Conservation (phyloP, 2,113 vertebrate species). For the Mellivora capensis region DNA sequence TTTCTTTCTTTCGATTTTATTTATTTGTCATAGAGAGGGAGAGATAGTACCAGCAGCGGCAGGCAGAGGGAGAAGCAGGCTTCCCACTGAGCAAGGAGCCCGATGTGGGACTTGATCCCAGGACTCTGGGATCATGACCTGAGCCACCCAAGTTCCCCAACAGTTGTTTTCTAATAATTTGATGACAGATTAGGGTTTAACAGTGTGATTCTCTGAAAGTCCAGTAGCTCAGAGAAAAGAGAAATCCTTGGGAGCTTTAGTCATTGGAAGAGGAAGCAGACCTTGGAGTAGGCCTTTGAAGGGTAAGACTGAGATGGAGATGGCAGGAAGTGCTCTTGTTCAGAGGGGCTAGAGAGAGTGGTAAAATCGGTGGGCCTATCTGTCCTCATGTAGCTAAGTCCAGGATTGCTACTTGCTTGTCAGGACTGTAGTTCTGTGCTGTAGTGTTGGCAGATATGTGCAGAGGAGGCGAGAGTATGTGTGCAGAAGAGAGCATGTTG, state of each 20-base stretch:
- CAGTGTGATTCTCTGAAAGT: background rate
- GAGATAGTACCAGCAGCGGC: too few relatives aligned
- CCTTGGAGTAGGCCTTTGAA: background rate
- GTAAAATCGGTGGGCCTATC: background rate
- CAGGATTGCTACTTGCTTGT: background rate
- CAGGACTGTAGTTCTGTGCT: background rate
- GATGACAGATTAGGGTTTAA: background rate
- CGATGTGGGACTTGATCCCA: too few relatives aligned
- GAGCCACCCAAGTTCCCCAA: background rate
- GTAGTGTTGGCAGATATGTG: background rate
- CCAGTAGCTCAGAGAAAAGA: background rate
- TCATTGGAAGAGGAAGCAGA: background rate
- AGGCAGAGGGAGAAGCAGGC: too few relatives aligned
- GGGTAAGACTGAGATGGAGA: background rate
- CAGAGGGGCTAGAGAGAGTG: background rate
- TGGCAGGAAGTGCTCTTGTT: background rate
- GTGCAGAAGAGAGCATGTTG: background rate
- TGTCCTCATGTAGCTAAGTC: background rate
- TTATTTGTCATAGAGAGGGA: too few relatives aligned
- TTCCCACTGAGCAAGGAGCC: too few relatives aligned
- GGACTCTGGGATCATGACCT: too few relatives aligned
- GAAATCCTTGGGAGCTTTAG: background rate
- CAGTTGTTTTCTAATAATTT: background rate
- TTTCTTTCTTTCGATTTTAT: too few relatives aligned
- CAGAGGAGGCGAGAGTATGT: background rate